Base-by-base conservation (phyloP, 2,888 invertebrate genomes). In the Mechanitis messenoides region DNA sequence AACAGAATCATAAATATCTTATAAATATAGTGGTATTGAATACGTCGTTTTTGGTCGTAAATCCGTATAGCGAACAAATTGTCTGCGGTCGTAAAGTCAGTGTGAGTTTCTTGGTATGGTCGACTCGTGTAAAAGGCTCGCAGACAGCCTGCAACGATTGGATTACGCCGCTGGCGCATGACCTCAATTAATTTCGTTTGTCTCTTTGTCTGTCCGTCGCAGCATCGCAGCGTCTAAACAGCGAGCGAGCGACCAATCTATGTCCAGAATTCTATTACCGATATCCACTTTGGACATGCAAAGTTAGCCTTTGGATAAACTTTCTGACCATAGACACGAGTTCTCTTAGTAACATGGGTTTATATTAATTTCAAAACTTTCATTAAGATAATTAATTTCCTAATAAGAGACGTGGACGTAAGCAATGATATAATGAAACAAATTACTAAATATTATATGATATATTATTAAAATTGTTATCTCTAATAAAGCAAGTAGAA, bases 171-270 rank as follows among this genome's bases (percentile, higher is more conserved):
- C 68, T 71, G 79, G 81, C 80, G 82, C 79, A 86, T 85, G 83
- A 78, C 80, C 82, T 73, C 81, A 84, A 88, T 87, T 88, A 89
- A 87, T 85, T 85, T 88, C 83, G 85, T 88, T 86, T 86, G 85
- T 85, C 78, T 84, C 85, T 87, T 84, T 83, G 87, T 82, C 78
- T 76, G 74, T 72, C 74, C 77, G 69, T 70, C 72, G 68, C 70
- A 67, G 69, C 72, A 62, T 63, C 67, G 67, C 68, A 67, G 59
- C 68, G 64, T 65, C 65, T 83, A 82, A 84, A 83, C 80, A 80
- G 76, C 78, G 72, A 79, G 77, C 76, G 75, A 71, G 77, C 76
- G 75, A 71, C 73, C 77, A 76, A 80, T 82, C 81, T 85, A 84
- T 74, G 79, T 73, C 74, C 71, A 70, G 73, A 81, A 88, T 82